phyloP scores from a whole-genome alignment of 2,797 vertebrate species.

The Bovichtus variegatus region DNA sequence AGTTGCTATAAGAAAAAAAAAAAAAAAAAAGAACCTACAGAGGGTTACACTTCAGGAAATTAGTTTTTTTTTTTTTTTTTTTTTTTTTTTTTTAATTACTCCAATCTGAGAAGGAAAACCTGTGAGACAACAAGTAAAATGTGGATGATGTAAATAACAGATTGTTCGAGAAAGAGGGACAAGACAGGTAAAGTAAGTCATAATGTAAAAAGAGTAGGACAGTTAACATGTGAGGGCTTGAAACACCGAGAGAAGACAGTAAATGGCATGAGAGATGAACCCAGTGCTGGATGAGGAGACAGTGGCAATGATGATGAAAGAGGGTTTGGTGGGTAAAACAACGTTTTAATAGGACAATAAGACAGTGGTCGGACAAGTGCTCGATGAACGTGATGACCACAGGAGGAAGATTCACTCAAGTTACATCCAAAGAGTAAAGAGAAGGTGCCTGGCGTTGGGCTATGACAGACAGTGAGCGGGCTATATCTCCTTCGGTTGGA shows the following conservation, averaged over 20 bases:
- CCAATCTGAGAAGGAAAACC: conserved; percentile 62
- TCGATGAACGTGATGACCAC: conserved; percentile 43
- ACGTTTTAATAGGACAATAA: conserved; percentile 37
- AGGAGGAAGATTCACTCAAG: conserved; percentile 43
- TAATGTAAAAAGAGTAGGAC: conserved; percentile 43
- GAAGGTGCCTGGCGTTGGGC: conserved; percentile 52
- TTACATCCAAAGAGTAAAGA: conserved; percentile 69
- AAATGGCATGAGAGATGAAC: conserved; percentile 28
- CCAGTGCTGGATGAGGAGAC: conserved; percentile 32
- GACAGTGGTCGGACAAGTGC: conserved; percentile 36
- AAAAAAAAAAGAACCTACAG: conserved; percentile 33
- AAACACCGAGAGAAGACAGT: conserved; percentile 50
- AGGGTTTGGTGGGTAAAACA: conserved; percentile 24
- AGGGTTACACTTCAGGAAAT: conserved; percentile 43
- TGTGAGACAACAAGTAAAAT: conserved; percentile 60
- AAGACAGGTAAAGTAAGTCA: conserved; percentile 46
- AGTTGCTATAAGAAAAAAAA: neutral
- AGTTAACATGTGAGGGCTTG: conserved; percentile 38
- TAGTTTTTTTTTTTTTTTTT: conserved; percentile 12
- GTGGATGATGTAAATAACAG: conserved; percentile 40
- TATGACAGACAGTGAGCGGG: conserved; percentile 61
- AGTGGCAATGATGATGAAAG: conserved; percentile 25
- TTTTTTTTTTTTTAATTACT: conserved; percentile 39
- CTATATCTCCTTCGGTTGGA: conserved; percentile 50
- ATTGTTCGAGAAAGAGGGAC: conserved; percentile 37